Base-by-base conservation (phyloP, 1,140 invertebrate genomes). In the Drosophila kikkawai region DNA sequence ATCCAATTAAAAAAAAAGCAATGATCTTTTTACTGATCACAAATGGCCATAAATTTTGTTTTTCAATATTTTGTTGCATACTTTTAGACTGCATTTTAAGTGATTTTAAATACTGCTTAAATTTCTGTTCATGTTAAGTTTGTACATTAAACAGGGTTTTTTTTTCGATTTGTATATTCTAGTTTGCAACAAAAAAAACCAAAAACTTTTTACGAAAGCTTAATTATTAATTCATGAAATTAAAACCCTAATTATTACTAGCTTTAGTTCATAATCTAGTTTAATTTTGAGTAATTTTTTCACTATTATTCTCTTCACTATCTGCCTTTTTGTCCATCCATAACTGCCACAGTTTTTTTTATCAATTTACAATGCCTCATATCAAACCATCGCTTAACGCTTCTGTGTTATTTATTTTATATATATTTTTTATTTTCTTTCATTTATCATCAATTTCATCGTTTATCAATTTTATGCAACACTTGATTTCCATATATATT, bases 381-480 rank as follows among this genome's bases (percentile, higher is more conserved):
- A 29, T 47, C 34, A 26, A 15, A 45, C 41, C 22, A 1, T 45
- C 15, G 32, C 22, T 37, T 50, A 45, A 36, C 41, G 19, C 12
- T 56, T n/a, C 36, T 51, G 29, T 41, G 37, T 9, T 29, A 22
- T 47, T 41, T 57, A 22, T 55, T 39, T 37, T 22, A 41, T 34
- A n/a, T 37, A 50, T 50, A 9, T 29, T 13, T 37, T 51, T 57
- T 19, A 4, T 32, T 57, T 58, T 39, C 36, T 39, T 51, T 60
- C 11, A 50, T 36, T 58, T 67, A 47, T 39, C 37, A 68, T 48
- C 12, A 47, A 42, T 60, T 77, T 29, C 22, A 69, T 68, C 56
- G 60, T 77, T 77, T 69, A 77, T 77, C 61, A 77, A 75, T 53
- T 77, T 50, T 41, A 74, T 74, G 44, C 45, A 60, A 76, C 61